These are phyloP conservation scores for Labeo rohita DNA, from an alignment of 2,113 vertebrate genomes.

Conservation along the genomic window DNA sequence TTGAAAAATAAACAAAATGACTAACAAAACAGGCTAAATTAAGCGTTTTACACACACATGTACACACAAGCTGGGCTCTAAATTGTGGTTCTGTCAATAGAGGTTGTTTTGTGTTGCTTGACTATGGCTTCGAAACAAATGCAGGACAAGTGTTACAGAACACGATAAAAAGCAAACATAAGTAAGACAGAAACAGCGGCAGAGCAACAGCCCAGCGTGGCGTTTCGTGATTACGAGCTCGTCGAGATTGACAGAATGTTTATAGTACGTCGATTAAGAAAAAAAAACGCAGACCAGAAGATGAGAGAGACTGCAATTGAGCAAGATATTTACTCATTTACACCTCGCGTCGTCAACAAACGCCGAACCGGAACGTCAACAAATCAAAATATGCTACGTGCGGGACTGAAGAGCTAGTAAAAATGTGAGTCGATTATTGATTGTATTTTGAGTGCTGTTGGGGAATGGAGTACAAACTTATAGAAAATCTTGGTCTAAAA, in stretches of 20 bases:
- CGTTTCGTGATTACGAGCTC: slow-evolving; percentile 65
- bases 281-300: slow-evolving; percentile 6
- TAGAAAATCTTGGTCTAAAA: not conserved
- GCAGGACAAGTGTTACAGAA: slow-evolving; percentile 30
- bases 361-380: not conserved
- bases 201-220: slow-evolving; percentile 46
- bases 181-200: slow-evolving; percentile 53
- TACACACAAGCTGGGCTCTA: slow-evolving; percentile 62
- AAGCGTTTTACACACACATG: slow-evolving; percentile 68
- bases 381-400: not conserved
- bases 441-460: not conserved
- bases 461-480: not conserved
- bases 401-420: not conserved
- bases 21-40: slow-evolving; percentile 76
- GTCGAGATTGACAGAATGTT: slow-evolving; percentile 54
- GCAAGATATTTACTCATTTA: slow-evolving; percentile 20
- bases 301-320: slow-evolving; percentile 68
- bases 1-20: slow-evolving; percentile 75
- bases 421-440: not conserved
- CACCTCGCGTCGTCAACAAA: not conserved
- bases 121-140: slow-evolving; percentile 42
- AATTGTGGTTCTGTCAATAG: slow-evolving; percentile 68
- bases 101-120: slow-evolving; percentile 62
- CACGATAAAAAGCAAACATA: slow-evolving; percentile 26
- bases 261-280: slow-evolving; percentile 30